Evolutionary conservation across 2,113 vertebrate genomes (phyloP).

Genomic region (Salvelinus alpinus): DNA sequence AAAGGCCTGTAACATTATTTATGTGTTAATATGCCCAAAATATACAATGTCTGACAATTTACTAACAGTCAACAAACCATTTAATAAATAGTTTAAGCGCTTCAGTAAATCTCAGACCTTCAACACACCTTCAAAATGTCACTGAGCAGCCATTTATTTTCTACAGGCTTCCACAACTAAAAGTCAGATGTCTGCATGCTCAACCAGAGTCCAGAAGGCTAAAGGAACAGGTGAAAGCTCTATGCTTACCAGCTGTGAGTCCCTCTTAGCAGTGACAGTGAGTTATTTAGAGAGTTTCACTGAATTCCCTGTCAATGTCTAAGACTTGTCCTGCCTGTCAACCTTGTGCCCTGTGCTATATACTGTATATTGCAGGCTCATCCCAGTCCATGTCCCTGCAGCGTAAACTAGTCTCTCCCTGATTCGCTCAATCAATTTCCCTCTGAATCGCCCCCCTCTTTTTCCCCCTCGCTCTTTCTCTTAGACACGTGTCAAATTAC

Average conservation of each 20-base stretch:
- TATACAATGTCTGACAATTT: no score
- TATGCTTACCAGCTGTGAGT: slow-evolving; percentile 40
- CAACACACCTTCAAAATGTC: no score
- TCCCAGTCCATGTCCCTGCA: slow-evolving; percentile 38
- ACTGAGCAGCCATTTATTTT: no score
- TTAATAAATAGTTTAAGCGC: no score
- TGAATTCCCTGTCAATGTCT: neutral
- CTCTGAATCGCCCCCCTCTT: neutral
- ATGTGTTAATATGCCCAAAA: no score
- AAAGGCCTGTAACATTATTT: no score
- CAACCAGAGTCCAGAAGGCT: neutral
- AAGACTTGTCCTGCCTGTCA: slow-evolving; percentile 12
- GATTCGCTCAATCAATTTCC: slow-evolving; percentile 1
- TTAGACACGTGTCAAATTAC: slow-evolving; percentile 33
- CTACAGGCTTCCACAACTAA: neutral
- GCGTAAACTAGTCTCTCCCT: slow-evolving; percentile 41
- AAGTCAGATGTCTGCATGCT: neutral
- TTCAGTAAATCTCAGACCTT: no score
- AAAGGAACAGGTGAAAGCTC: slow-evolving; percentile 10
- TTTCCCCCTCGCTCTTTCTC: no score
- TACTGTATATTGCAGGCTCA: slow-evolving; percentile 65
- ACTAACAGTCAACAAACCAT: no score
- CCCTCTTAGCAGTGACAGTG: slow-evolving; percentile 24
- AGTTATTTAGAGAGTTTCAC: slow-evolving; percentile 6
- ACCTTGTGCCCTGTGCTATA: slow-evolving; percentile 55